These are phyloP conservation scores for Sialis fuliginosa DNA, from an alignment of 2,888 invertebrate genomes.

Conservation along the genomic window DNA sequence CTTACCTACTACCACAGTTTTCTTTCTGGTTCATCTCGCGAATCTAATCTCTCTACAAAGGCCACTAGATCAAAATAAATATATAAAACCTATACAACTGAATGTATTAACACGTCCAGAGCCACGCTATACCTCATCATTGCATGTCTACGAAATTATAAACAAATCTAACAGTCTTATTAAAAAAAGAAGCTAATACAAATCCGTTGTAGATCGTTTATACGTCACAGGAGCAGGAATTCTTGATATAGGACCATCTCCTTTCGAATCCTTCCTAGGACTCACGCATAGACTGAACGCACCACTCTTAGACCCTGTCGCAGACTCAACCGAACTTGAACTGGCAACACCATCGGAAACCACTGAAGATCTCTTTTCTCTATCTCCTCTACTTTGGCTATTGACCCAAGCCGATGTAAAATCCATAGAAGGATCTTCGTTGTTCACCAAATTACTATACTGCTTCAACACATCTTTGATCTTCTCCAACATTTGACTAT, in stretches of 20 bases:
- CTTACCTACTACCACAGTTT: no score
- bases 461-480: constrained; percentile 51
- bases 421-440: constrained; percentile 40
- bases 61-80: no score
- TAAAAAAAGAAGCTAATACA: not conserved
- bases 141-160: no score
- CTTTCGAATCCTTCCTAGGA: constrained; percentile 33
- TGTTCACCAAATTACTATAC: constrained; percentile 36
- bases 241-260: constrained; percentile 26
- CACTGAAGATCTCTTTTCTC: constrained; percentile 2
- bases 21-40: no score
- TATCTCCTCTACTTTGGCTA: constrained; percentile 45
- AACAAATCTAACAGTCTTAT: no score
- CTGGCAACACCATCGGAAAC: constrained; percentile 5
- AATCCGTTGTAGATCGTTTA: constrained; percentile 10
- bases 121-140: no score
- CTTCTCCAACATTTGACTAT: constrained; percentile 52
- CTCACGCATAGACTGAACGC: constrained; percentile 20
- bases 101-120: no score
- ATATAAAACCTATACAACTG: no score
- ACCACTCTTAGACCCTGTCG: constrained; percentile 8
- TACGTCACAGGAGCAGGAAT: constrained; percentile 31
- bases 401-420: constrained; percentile 57
- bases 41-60: no score
- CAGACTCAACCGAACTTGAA: constrained; percentile 3